These are phyloP conservation scores for Syngnathus scovelli DNA, from an alignment of 2,113 vertebrate genomes.

Conservation along the genomic window DNA sequence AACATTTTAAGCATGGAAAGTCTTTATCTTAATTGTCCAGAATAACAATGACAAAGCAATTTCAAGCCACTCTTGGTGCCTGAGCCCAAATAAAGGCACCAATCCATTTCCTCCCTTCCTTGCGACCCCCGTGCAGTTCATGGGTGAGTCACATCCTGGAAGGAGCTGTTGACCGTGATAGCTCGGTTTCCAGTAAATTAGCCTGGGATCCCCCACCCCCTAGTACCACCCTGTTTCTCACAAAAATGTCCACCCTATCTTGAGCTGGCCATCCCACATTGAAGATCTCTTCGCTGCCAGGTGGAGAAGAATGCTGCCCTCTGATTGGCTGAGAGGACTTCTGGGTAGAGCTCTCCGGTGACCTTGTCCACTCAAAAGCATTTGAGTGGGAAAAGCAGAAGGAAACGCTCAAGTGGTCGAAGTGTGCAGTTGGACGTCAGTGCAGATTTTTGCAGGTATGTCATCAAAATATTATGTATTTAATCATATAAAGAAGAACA, in stretches of 20 bases:
- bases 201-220: constrained; percentile 18
- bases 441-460: constrained; percentile 29
- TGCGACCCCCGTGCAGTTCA: too few relatives aligned
- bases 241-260: not conserved
- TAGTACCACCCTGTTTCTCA: not conserved
- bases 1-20: too few relatives aligned
- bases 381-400: constrained; percentile 21
- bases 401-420: not conserved
- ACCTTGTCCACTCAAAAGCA: constrained; percentile 30
- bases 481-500: too few relatives aligned
- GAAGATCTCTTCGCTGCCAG: constrained; percentile 34
- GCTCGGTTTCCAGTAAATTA: constrained; percentile 54
- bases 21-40: too few relatives aligned
- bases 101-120: too few relatives aligned
- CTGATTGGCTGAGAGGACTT: constrained; percentile 35
- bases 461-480: not conserved
- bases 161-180: not conserved
- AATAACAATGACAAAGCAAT: too few relatives aligned
- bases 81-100: too few relatives aligned
- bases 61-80: too few relatives aligned
- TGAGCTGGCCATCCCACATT: not conserved
- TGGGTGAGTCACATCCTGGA: too few relatives aligned
- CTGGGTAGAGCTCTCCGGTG: constrained; percentile 31
- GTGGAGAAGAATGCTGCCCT: constrained; percentile 36
- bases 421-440: not conserved